A percentile compares a stretch with the other conserved stretches of the same genome.
phyloP scores from a whole-genome alignment of 2,113 vertebrate species.

The Gallinago undulata region DNA sequence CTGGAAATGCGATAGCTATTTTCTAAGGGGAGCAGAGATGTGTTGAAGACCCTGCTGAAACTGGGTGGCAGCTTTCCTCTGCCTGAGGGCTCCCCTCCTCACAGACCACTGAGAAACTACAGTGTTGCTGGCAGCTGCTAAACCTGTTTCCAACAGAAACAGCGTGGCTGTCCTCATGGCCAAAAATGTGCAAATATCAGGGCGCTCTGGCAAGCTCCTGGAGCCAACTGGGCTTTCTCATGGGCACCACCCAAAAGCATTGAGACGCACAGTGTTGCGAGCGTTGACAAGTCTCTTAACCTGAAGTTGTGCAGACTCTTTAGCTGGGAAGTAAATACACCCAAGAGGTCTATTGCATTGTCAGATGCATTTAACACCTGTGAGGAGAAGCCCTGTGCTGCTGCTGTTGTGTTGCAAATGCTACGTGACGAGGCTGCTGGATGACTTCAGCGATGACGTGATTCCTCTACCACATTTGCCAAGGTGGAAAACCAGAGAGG shows the following conservation, averaged over 20 bases:
- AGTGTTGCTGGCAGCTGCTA: neutral
- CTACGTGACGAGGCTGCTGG: neutral
- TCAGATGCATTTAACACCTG: constrained; percentile 6
- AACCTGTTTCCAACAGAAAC: neutral
- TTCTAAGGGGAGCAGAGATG: neutral
- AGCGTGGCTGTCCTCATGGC: neutral
- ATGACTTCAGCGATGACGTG: neutral
- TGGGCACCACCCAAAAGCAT: neutral
- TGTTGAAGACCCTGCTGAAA: neutral
- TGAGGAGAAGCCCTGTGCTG: neutral
- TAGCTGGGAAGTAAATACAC: neutral
- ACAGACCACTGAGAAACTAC: neutral
- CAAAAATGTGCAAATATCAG: neutral
- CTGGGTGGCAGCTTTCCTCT: neutral
- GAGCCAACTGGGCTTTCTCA: neutral
- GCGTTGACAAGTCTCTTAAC: neutral
- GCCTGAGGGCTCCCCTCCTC: neutral
- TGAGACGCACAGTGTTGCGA: neutral
- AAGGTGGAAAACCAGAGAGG: neutral
- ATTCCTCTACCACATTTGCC: neutral
- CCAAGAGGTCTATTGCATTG: neutral
- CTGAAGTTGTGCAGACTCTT: neutral
- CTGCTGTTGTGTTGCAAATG: neutral
- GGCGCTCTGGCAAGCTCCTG: neutral
- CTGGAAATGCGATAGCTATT: neutral